These are phyloP conservation scores for Harpalus rufipes DNA, from an alignment of 2,888 invertebrate species.

Conservation along the genomic window DNA sequence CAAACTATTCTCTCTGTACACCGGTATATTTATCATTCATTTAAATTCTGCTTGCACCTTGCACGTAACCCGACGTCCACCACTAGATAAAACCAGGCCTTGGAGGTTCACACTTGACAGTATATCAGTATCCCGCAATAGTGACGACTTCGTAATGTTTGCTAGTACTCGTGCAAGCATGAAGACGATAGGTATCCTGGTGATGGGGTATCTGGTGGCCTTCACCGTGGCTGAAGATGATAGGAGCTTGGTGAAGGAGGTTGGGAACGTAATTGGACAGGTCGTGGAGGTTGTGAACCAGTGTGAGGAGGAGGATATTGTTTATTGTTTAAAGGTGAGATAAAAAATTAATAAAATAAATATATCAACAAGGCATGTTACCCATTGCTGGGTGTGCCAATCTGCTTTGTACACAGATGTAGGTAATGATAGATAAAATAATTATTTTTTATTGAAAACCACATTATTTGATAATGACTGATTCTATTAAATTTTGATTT, in stretches of 20 bases:
- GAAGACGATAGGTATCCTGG: background rate
- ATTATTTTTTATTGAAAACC: background rate
- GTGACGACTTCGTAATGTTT: constrained; percentile 59
- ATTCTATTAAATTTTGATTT: no score
- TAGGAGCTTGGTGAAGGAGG: constrained; percentile 73
- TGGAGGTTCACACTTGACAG: constrained; percentile 70
- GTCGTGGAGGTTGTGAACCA: constrained; percentile 85
- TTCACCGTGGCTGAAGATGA: constrained; percentile 15
- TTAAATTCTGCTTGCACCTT: constrained; percentile 59
- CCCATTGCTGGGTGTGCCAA: no score
- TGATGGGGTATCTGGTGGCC: constrained; percentile 18
- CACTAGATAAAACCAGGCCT: constrained; percentile 73
- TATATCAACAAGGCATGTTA: no score
- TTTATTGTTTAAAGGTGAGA: constrained; percentile 86
- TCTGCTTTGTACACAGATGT: no score
- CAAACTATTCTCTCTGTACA: background rate
- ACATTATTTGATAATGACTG: no score
- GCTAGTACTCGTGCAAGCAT: background rate
- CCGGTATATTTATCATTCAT: constrained; percentile 55
- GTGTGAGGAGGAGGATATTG: constrained; percentile 84
- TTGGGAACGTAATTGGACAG: constrained; percentile 80
- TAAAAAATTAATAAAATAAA: no score
- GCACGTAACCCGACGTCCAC: constrained; percentile 54
- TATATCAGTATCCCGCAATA: constrained; percentile 69
- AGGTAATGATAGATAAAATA: no score